A percentile compares a stretch with the other conserved stretches of the same genome.
These are phyloP conservation scores for Muntiacus reevesi DNA, from an alignment of 2,113 vertebrate genomes.

Conservation along the genomic window DNA sequence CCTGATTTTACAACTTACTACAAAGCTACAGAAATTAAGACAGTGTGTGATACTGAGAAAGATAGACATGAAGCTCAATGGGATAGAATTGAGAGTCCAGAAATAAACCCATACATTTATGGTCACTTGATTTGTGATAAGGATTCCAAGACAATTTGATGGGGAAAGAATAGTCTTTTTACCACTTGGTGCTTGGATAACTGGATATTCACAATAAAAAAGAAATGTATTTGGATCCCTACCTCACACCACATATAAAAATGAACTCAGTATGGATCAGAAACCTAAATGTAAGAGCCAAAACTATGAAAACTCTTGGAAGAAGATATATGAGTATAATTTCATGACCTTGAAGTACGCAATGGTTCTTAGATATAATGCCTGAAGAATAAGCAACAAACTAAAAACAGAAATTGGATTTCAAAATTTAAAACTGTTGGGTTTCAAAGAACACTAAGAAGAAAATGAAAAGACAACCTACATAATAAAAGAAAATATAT, in stretches of 20 bases:
- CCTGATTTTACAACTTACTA: neutral
- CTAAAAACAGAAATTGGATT: neutral
- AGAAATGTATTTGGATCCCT: neutral
- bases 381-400: neutral
- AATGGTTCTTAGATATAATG: neutral
- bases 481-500: neutral
- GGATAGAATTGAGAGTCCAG: neutral
- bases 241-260: neutral
- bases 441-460: neutral
- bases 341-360: neutral
- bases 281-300: neutral
- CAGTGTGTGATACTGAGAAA: neutral
- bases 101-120: neutral
- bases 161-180: neutral
- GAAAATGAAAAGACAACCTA: neutral
- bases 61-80: neutral
- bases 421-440: neutral
- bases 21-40: neutral
- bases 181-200: neutral
- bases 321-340: neutral
- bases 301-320: neutral
- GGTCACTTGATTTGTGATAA: neutral
- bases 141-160: neutral
- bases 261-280: neutral
- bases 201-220: neutral